Evolutionary conservation across 2,113 vertebrate genomes (phyloP).

Genomic region (Ictidomys tridecemlineatus): DNA sequence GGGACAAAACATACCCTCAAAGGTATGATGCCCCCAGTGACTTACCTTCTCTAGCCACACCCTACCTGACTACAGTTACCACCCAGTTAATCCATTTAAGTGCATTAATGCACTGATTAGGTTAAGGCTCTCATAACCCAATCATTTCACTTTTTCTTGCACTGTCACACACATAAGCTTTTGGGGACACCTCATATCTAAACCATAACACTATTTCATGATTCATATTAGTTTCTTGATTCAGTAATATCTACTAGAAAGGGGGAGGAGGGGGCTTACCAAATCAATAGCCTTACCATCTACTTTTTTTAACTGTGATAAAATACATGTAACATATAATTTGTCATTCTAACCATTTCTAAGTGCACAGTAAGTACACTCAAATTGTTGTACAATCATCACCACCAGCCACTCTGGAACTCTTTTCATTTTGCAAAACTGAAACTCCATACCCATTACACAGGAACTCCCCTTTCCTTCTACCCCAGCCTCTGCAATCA

Average conservation of each 20-base stretch:
- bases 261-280: rapidly evolving
- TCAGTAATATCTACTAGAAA: constrained; percentile 9
- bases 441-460: background rate
- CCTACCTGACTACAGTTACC: too few relatives aligned
- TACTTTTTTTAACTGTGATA: background rate
- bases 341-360: background rate
- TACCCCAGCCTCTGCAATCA: background rate
- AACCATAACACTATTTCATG: background rate
- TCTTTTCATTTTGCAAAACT: background rate
- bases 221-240: background rate
- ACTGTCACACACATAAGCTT: too few relatives aligned
- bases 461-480: background rate
- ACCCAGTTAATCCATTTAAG: too few relatives aligned
- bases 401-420: background rate
- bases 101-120: too few relatives aligned
- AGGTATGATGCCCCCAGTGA: too few relatives aligned
- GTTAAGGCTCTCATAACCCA: too few relatives aligned
- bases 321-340: background rate
- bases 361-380: background rate
- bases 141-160: too few relatives aligned
- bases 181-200: too few relatives aligned
- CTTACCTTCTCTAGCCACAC: too few relatives aligned
- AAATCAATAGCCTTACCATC: background rate
- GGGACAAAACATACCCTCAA: too few relatives aligned
- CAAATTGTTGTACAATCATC: background rate